These are phyloP conservation scores for Ammospiza nelsoni DNA, from an alignment of 2,113 vertebrate species.

Conservation along the genomic window DNA sequence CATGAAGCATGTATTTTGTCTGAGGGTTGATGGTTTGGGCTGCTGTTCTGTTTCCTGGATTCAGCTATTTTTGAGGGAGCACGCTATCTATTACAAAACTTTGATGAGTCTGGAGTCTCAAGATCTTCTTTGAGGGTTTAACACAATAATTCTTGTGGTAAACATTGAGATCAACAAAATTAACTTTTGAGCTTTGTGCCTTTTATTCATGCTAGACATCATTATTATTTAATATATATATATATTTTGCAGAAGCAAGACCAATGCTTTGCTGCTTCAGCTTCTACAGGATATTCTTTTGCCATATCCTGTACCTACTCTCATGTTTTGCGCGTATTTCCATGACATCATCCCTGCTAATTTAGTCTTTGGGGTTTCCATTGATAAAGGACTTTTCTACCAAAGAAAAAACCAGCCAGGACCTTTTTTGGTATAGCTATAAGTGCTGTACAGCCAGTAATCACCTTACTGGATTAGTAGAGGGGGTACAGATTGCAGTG, in stretches of 20 bases:
- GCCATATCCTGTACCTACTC: neutral
- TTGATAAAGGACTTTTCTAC: neutral
- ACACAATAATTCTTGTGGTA: neutral
- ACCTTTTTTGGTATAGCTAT: neutral
- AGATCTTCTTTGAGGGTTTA: neutral
- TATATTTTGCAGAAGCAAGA: neutral
- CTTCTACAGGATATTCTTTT: neutral
- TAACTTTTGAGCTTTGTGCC: neutral
- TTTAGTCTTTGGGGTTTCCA: neutral
- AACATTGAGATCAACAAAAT: neutral
- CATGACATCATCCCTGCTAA: neutral
- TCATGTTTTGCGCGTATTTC: neutral
- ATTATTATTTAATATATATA: neutral
- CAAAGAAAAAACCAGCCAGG: neutral
- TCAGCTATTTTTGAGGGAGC: neutral
- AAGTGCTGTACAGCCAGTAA: neutral
- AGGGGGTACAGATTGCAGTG: neutral
- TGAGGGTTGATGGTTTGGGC: neutral
- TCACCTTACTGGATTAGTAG: neutral
- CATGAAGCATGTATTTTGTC: neutral
- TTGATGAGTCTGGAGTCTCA: neutral
- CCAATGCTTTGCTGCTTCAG: neutral
- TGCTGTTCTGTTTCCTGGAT: neutral
- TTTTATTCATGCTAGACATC: neutral
- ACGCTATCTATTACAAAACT: neutral